Base-by-base conservation (phyloP, 2,797 vertebrate species). In the Caiman crocodilus region DNA sequence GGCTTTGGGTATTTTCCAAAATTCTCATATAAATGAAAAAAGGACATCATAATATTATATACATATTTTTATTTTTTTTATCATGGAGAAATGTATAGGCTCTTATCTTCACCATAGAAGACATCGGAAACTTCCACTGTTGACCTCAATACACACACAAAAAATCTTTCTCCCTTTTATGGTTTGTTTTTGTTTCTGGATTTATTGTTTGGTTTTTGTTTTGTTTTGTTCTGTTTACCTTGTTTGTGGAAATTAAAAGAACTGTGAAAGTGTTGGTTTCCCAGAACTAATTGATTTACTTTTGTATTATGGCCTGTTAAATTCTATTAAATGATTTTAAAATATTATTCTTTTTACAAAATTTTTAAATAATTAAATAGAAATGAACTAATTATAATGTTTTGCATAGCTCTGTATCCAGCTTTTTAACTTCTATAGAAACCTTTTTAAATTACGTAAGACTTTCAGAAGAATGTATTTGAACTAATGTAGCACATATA, bases 201-300 rank as follows among this genome's bases (percentile, higher is more conserved):
- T 50, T 50, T 50, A 10, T 10, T 50, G 42, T 50, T 42, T 42
- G 42, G 7, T 50, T 50, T 50, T 50, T 50, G 9, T 9, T 50
- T 50, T 50, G 9, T 10, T 50, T 50, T 50, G 9, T 9, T 50
- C 11, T 50, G n/a, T 50, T 50, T 50, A 50, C 42, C 42, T 50
- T 50, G 42, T 50, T 50, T 50, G 42, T 50, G 42, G 42, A 50
- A 50, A 50, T 50, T 9, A 50, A 9, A 50, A 50, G 42, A 50
- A 9, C 42, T 50, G 9, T 50, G 42, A 50, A 0, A 0, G 4
- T 79, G 12, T 20, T 2, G 0, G 55, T 82, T 84, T 89, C 77
- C 71, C 23, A 50, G 50, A 84, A 50, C 15, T 61, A 71, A 65
- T 58, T 35, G 56, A 83, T 64, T 28, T n/a, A 63, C 73, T 25